phyloP scores from a whole-genome alignment of 2,888 invertebrate genomes.

The Halocaridina rubra region DNA sequence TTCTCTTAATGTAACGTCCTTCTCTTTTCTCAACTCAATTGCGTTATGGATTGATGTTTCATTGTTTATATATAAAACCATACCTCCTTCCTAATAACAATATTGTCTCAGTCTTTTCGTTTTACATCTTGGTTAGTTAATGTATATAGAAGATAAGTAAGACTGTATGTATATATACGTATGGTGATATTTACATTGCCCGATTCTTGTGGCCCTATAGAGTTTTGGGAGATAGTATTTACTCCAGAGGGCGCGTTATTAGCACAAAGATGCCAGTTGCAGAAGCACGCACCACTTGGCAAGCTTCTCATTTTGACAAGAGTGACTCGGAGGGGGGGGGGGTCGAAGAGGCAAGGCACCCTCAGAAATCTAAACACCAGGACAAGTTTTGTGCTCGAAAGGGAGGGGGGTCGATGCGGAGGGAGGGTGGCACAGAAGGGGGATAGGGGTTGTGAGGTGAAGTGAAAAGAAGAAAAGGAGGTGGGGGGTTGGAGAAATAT shows the following conservation, averaged over 20 bases:
- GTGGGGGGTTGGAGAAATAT: not conserved
- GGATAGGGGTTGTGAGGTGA: not conserved
- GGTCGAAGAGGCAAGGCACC: not conserved
- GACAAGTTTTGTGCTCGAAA: conserved; percentile 45
- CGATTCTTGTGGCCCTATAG: not conserved
- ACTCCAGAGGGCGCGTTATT: conserved; percentile 13
- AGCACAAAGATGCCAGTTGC: conserved; percentile 18
- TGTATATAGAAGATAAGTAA: no score
- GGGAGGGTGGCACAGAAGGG: not conserved
- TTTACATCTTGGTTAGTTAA: no score
- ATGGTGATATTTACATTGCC: no score
- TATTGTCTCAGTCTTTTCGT: no score
- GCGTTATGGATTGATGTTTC: no score
- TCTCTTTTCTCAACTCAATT: no score
- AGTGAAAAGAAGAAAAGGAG: not conserved
- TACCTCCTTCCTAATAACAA: no score
- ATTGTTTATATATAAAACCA: no score
- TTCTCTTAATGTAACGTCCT: conserved; percentile 26
- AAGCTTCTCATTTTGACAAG: conserved; percentile 46
- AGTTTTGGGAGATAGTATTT: not conserved
- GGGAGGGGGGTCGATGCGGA: not conserved
- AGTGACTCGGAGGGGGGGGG: not conserved
- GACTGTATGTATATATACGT: no score
- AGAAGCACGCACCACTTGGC: conserved; percentile 13
- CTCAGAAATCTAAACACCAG: conserved; percentile 51